Base-by-base conservation (phyloP, 2,113 vertebrate species). In the Rana temporaria region DNA sequence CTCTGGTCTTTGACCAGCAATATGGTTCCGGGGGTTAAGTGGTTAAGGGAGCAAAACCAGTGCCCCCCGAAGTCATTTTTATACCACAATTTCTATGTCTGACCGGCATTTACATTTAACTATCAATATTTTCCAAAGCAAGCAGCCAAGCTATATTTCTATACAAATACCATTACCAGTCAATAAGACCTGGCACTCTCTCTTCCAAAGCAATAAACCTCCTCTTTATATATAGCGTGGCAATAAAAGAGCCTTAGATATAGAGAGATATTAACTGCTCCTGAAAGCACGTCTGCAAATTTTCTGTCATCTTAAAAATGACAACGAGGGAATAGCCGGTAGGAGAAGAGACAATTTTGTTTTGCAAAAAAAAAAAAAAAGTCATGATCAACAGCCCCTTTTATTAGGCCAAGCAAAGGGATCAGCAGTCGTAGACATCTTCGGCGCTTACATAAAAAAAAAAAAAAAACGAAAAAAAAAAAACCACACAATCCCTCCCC, bases 331-430 rank as follows among this genome's bases (percentile, higher is more conserved):
- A 57, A 73, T 73, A 73, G 32, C 70, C 24, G 2, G 69, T 18
- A 12, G 48, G 42, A 48, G 56, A 62, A 53, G 4, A 2, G 4
- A 48, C 22, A n/a, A 55, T 66, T 66, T 34, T 56, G 34, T 24
- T 56, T 76, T 64, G 34, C 32, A 48, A 48, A 48, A 48, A 76
- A 74, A 63, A n/a, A n/a, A 74, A 76, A 76, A 74, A 63, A 76
- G 48, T n/a, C 52, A 56, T 57, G 77, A 79, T 68, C 77, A 79
- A 79, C 77, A 68, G 67, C 19, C 62, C 64, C n/a, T 78, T 66
- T 79, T 68, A 79, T 79, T 79, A 79, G 52, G 11, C 11, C 30
- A 79, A 68, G n/a, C 55, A 0, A 38, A 19, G 30, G 30, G 52
- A 32, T 19, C 20, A 20, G 8, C 65, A 5, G 14, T 12, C 32